Evolutionary conservation across 2,888 invertebrate genomes (phyloP), one percentile per base, ranked within the genome.

Genomic region (Synanthedon vespiformis): DNA sequence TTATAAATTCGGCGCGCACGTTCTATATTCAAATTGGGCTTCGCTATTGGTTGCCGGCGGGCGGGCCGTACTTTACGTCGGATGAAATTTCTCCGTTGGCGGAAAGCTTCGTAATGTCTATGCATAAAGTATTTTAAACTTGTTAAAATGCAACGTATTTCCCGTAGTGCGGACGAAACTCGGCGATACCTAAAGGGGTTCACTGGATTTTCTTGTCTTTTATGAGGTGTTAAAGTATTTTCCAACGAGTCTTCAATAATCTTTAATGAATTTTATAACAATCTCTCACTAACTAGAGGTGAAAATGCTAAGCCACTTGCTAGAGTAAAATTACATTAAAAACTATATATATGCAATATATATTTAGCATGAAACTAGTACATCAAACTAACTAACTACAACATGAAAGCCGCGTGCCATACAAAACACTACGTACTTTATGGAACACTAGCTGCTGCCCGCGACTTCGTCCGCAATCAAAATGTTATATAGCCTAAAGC

Each of bases 81-180:
- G 69, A 68, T 67, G 70, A 68, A 72, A 75, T 72, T 70, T 68
- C 65, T 61, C 61, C 63, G 61, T 64, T 62, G 68, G 65, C 58
- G 54, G 76, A 75, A 71, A 74, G 73, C 75, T 72, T 56, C 65
- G 75, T 83, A 83, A 82, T 80, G 74, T 84, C 85, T 82, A 84
- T 85, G 85, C 84, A 85, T 85, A 86, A 85, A 85, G 81, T 84
- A 85, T 85, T 84, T 80, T 77, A 77, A 84, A 84, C 80, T 84
- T 78, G 84, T 84, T 84, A 78, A 84, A 84, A 85, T 85, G 82
- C 84, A 85, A 80, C 80, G 80, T 77, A 75, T 77, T 22, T 48
- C 79, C 72, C 58, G 58, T 62, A 62, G 60, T 56, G 55, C 61
- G 55, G 60, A 58, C 60, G 60, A 65, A 68, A 66, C 67, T 60